A percentile compares a stretch with the other conserved stretches of the same genome.
phyloP scores from a whole-genome alignment of 2,888 invertebrate genomes.

The Linyphia triangularis region DNA sequence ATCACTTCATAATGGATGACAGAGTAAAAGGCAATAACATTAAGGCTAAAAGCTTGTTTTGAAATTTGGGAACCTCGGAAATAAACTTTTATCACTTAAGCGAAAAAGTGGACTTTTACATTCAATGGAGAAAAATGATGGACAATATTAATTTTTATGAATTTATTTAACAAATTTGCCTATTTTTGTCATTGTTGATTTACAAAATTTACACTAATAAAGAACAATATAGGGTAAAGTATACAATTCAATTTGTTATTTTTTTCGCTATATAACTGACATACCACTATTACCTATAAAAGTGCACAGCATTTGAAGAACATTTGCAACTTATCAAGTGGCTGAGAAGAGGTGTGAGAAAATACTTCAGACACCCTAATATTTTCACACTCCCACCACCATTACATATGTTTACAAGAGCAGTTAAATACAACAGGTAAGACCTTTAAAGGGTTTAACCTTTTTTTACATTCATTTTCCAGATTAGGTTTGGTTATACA shows the following conservation, averaged over 20 bases:
- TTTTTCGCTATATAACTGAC: constrained; percentile 54
- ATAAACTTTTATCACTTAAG: too few species aligned
- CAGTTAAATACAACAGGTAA: constrained; percentile 51
- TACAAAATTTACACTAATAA: constrained; percentile 73
- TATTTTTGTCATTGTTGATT: constrained; percentile 74
- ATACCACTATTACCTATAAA: constrained; percentile 71
- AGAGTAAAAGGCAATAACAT: too few species aligned
- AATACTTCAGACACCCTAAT: constrained; percentile 63
- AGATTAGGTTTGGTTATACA: background rate
- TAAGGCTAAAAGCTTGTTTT: too few species aligned
- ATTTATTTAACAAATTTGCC: constrained; percentile 74
- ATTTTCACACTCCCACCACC: constrained; percentile 58
- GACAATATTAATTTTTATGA: constrained; percentile 17
- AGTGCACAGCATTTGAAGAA: constrained; percentile 73
- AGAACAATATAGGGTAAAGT: constrained; percentile 69
- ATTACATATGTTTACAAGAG: constrained; percentile 13
- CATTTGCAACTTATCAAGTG: constrained; percentile 57
- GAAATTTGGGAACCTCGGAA: too few species aligned
- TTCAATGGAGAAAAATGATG: too few species aligned
- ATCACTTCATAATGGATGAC: too few species aligned
- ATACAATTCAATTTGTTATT: constrained; percentile 68
- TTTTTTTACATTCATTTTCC: background rate
- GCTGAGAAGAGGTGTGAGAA: constrained; percentile 70
- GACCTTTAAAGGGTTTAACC: constrained; percentile 8
- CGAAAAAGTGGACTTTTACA: too few species aligned